These are phyloP conservation scores for Ennomos erosarius DNA, from an alignment of 2,888 invertebrate species.

Conservation along the genomic window DNA sequence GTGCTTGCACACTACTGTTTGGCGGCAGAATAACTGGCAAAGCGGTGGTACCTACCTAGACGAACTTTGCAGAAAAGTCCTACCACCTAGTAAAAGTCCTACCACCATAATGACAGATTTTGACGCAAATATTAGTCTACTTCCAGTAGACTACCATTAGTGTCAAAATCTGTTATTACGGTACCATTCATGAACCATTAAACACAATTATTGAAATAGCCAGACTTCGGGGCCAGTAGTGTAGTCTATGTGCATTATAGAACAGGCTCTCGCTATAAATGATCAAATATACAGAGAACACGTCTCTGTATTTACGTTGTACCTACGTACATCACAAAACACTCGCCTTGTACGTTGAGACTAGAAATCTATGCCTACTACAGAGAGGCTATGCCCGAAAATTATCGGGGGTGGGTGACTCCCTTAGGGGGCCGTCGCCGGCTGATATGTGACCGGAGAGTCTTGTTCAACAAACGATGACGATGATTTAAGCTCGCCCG, in stretches of 20 bases:
- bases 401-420: constrained; percentile 66
- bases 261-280: constrained; percentile 46
- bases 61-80: too few relatives aligned
- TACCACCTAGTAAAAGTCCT: too few relatives aligned
- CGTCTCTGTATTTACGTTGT: constrained; percentile 62
- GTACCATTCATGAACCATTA: too few relatives aligned
- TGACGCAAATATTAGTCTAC: too few relatives aligned
- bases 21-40: too few relatives aligned
- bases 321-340: constrained; percentile 63
- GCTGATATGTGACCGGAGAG: constrained; percentile 84
- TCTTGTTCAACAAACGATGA: constrained; percentile 86
- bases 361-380: constrained; percentile 78
- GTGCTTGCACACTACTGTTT: too few relatives aligned
- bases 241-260: constrained; percentile 35
- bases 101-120: too few relatives aligned
- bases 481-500: constrained; percentile 84
- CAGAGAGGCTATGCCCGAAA: constrained; percentile 72
- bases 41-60: too few relatives aligned
- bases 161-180: too few relatives aligned
- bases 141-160: too few relatives aligned
- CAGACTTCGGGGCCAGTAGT: too few relatives aligned
- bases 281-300: constrained; percentile 60
- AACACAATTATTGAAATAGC: too few relatives aligned
- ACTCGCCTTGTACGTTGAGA: constrained; percentile 71
- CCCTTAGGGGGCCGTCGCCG: constrained; percentile 59